Conservation (phyloP, 2,797 vertebrate species). For the Eleutherodactylus coqui region DNA sequence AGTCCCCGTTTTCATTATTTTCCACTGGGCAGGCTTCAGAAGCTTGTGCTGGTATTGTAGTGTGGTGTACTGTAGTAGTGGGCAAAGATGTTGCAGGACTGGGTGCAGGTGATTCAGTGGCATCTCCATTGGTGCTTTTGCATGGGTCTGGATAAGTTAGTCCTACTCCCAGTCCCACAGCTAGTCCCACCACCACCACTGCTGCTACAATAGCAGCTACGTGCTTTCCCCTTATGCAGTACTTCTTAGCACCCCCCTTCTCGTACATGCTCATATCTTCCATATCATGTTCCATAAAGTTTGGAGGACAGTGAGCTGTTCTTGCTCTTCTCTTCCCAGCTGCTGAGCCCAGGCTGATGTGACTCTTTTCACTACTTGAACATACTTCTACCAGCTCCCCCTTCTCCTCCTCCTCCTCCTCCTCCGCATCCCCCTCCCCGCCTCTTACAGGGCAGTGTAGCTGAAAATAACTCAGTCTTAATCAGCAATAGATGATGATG, state of each 20-base stretch:
- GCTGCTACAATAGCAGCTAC: slow-evolving; percentile 80
- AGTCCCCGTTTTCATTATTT: slow-evolving; percentile 77
- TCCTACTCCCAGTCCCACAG: slow-evolving; percentile 88
- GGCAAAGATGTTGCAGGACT: slow-evolving; percentile 8
- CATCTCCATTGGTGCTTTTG: slow-evolving; percentile 37
- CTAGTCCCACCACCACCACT: slow-evolving; percentile 80
- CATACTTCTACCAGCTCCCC: slow-evolving; percentile 23
- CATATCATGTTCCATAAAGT: slow-evolving; percentile 66
- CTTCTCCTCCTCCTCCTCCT: slow-evolving; percentile 1
- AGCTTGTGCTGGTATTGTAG: slow-evolving; percentile 18
- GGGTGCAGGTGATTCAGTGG: background rate
- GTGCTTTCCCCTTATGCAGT: slow-evolving; percentile 84
- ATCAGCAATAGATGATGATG: slow-evolving; percentile 53
- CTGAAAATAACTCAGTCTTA: slow-evolving; percentile 43
- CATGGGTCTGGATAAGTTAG: slow-evolving; percentile 73
- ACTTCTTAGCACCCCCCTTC: slow-evolving; percentile 72
- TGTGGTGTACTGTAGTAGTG: background rate
- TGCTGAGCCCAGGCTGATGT: slow-evolving; percentile 31
- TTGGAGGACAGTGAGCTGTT: slow-evolving; percentile 65
- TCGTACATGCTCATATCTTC: slow-evolving; percentile 77
- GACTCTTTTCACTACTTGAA: slow-evolving; percentile 25
- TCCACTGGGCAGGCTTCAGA: slow-evolving; percentile 76
- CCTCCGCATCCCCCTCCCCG: slow-evolving; percentile 15
- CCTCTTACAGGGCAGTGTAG: slow-evolving; percentile 23
- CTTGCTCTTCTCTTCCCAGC: background rate